phyloP scores from a whole-genome alignment of 2,888 invertebrate genomes.

The Amiota minor region DNA sequence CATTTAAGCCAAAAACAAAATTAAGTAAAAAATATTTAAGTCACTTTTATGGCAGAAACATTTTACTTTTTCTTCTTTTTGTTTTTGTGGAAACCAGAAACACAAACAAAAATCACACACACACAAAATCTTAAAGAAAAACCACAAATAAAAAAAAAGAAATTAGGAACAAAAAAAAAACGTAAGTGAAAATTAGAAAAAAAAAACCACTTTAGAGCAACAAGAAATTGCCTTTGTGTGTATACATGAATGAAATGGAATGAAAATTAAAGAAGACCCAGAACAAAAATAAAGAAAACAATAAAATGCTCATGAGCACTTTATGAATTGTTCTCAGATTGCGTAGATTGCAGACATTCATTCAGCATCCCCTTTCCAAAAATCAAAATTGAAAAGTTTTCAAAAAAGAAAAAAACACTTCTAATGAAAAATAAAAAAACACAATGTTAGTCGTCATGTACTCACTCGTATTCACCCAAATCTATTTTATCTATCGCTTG shows the following conservation, averaged over 20 bases:
- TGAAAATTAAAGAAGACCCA: neutral
- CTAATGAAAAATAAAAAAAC: no score
- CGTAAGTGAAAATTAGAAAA: neutral
- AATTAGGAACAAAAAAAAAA: constrained; percentile 35
- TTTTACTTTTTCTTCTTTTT: neutral
- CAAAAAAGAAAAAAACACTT: neutral
- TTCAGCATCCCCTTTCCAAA: neutral
- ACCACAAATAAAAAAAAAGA: constrained; percentile 27
- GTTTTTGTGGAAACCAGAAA: neutral
- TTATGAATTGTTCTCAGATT: no score
- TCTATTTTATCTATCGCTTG: no score
- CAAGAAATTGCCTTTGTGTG: neutral
- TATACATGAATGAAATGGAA: no score
- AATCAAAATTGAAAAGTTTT: constrained; percentile 24
- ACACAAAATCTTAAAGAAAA: constrained; percentile 1
- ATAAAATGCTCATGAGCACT: neutral
- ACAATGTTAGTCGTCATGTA: no score
- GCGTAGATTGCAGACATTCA: constrained; percentile 6
- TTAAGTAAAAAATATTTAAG: no score
- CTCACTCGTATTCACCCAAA: no score
- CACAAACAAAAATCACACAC: constrained; percentile 39
- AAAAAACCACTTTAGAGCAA: neutral
- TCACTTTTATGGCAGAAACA: neutral
- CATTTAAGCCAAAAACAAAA: neutral
- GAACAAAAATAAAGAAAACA: neutral